Percentiles rank a stretch among this genome's conserved stretches.
phyloP scores from a whole-genome alignment of 2,888 invertebrate genomes.

The Philereme vetulata region DNA sequence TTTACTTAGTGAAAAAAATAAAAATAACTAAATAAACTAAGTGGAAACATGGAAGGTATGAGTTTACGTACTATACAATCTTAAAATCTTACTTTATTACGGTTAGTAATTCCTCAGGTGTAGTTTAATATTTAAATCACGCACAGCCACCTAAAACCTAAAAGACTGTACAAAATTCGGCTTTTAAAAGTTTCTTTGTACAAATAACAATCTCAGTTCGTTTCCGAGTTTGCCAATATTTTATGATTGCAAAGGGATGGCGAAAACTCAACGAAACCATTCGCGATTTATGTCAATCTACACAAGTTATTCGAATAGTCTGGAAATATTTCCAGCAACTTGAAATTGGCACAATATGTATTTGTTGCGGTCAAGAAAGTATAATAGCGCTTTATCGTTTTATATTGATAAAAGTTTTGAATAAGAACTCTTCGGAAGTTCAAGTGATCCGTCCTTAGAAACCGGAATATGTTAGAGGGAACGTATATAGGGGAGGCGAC shows the following conservation, averaged over 20 bases:
- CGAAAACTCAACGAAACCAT: constrained; percentile 45
- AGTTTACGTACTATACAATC: too few relatives aligned
- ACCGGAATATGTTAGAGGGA: constrained; percentile 4
- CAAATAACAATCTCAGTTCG: constrained; percentile 53
- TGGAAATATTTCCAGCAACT: constrained; percentile 35
- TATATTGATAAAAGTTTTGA: constrained; percentile 25
- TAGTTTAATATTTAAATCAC: constrained; percentile 19
- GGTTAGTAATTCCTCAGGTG: too few relatives aligned
- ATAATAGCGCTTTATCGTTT: constrained; percentile 28
- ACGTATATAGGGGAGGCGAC: neutral
- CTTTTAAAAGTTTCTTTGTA: constrained; percentile 41
- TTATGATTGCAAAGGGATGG: constrained; percentile 45
- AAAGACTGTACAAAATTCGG: constrained; percentile 28
- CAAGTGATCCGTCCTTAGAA: constrained; percentile 22
- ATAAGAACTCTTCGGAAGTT: constrained; percentile 22
- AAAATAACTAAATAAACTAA: too few relatives aligned
- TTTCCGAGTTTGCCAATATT: constrained; percentile 54
- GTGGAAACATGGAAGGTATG: too few relatives aligned
- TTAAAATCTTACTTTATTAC: too few relatives aligned
- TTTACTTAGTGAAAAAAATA: too few relatives aligned
- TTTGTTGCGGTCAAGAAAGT: constrained; percentile 28
- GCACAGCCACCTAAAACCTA: constrained; percentile 4
- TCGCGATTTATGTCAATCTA: constrained; percentile 47
- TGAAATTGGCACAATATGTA: constrained; percentile 34
- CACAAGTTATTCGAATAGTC: constrained; percentile 38